Conservation (phyloP, 2,888 invertebrate genomes). For the Exephanes ischioxanthus region DNA sequence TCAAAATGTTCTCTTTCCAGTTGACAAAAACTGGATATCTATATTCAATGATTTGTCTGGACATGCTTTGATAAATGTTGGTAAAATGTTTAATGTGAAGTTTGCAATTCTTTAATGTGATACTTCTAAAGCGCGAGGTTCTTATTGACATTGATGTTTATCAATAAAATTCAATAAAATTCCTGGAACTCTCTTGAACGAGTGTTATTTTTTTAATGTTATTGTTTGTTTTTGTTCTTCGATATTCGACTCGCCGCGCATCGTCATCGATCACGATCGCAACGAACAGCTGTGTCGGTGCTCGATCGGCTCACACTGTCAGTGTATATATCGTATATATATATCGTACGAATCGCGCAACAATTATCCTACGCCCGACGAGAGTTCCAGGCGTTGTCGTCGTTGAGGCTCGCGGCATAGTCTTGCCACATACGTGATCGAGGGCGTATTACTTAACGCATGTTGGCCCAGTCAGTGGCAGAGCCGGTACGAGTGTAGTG, state of each 20-base stretch:
- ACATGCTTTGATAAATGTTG: too few species aligned
- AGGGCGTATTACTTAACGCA: constrained; percentile 81
- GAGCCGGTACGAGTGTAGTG: constrained; percentile 43
- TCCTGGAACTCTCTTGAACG: not conserved
- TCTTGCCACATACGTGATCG: constrained; percentile 77
- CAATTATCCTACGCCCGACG: constrained; percentile 50
- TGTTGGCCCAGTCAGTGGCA: constrained; percentile 53
- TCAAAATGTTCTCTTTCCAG: too few species aligned
- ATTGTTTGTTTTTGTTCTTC: constrained; percentile 6
- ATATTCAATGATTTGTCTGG: too few species aligned
- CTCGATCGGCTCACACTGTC: constrained; percentile 28
- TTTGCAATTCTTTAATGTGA: too few species aligned
- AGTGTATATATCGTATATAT: not conserved
- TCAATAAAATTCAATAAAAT: not conserved
- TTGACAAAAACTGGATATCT: too few species aligned
- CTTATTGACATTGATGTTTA: too few species aligned
- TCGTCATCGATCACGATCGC: constrained; percentile 30
- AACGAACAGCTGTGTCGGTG: constrained; percentile 49
- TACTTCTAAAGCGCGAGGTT: too few species aligned
- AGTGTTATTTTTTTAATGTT: too few species aligned
- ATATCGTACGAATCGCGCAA: constrained; percentile 53
- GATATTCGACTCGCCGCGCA: constrained; percentile 22
- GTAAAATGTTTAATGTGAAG: too few species aligned
- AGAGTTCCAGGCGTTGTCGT: constrained; percentile 21
- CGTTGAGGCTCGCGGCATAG: constrained; percentile 54